Percentiles rank a stretch among this genome's conserved stretches.
Conservation (phyloP, 2,797 vertebrate species). For the Oreochromis grahami region DNA sequence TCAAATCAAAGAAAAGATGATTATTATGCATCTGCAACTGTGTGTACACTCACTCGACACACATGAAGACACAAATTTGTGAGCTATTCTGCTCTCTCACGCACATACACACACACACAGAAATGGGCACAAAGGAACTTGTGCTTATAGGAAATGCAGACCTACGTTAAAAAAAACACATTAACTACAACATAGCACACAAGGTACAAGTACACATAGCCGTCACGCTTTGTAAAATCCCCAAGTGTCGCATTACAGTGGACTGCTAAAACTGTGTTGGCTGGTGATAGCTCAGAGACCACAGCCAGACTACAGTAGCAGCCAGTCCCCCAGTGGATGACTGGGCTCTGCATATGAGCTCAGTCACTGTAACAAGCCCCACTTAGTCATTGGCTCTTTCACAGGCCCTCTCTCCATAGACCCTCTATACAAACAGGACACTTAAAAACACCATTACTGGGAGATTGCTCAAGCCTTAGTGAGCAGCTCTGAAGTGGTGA, state of each 20-base stretch:
- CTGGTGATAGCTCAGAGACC: slow-evolving; percentile 60
- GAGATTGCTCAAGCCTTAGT: slow-evolving; percentile 47
- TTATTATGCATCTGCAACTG: slow-evolving; percentile 2
- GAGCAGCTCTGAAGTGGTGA: slow-evolving; percentile 52
- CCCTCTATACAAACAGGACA: slow-evolving; percentile 63
- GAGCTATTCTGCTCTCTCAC: neutral
- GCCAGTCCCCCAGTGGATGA: slow-evolving; percentile 63
- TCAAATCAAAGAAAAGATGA: slow-evolving; percentile 41
- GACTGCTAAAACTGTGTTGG: slow-evolving; percentile 57
- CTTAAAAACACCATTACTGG: slow-evolving; percentile 63
- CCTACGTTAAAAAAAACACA: slow-evolving; percentile 20
- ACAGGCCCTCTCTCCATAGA: slow-evolving; percentile 34
- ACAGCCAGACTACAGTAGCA: slow-evolving; percentile 65
- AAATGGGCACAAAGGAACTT: neutral
- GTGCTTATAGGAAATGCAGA: neutral
- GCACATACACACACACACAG: neutral
- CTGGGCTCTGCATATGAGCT: slow-evolving; percentile 65
- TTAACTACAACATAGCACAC: slow-evolving; percentile 25
- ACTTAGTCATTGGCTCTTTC: slow-evolving; percentile 59
- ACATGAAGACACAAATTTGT: neutral
- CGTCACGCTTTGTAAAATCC: slow-evolving; percentile 49
- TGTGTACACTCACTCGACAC: neutral
- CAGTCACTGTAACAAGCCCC: slow-evolving; percentile 65
- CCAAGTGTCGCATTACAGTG: slow-evolving; percentile 57
- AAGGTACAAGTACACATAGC: slow-evolving; percentile 36